Conservation (phyloP, 53 echinoderm and acorn worm genomes). For the Pentamera pediparva region DNA sequence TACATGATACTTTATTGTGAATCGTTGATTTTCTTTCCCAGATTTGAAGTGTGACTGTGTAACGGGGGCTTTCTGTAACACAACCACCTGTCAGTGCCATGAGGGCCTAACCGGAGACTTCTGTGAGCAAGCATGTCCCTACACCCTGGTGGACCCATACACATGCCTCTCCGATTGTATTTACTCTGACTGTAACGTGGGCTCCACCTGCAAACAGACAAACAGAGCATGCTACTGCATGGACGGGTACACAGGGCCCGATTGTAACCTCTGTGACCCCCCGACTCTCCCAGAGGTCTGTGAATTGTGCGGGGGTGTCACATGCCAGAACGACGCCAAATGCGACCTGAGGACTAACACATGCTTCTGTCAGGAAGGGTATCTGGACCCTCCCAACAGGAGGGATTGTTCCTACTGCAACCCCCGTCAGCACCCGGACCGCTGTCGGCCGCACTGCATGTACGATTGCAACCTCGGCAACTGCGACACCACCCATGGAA, state of each 20-base stretch:
- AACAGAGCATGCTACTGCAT: slow-evolving; percentile 28
- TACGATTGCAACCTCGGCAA: slow-evolving; percentile 33
- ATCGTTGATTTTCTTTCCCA: neutral
- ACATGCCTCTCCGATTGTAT: slow-evolving; percentile 8
- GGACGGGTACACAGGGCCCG: slow-evolving; percentile 42
- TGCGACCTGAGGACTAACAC: slow-evolving; percentile 29
- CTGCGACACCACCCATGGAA: slow-evolving; percentile 37
- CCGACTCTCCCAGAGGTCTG: slow-evolving; percentile 27
- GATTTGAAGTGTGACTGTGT: slow-evolving; percentile 19
- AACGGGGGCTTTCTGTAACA: slow-evolving; percentile 7
- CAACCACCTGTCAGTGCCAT: neutral
- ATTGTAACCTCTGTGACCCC: slow-evolving; percentile 52
- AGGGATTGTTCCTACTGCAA: slow-evolving; percentile 46
- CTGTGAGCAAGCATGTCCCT: slow-evolving; percentile 26
- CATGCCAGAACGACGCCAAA: slow-evolving; percentile 44
- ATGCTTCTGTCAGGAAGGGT: slow-evolving; percentile 46
- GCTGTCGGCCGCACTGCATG: slow-evolving; percentile 45
- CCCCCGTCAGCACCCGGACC: slow-evolving; percentile 31
- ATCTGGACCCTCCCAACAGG: neutral
- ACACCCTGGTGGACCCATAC: neutral
- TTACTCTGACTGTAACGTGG: neutral
- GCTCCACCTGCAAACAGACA: slow-evolving; percentile 15
- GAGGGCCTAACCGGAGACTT: slow-evolving; percentile 15
- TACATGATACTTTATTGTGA: too few relatives aligned
- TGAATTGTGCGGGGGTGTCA: slow-evolving; percentile 19